phyloP scores from a whole-genome alignment of 2,113 vertebrate species.

The Cyprinodon tularosa region DNA sequence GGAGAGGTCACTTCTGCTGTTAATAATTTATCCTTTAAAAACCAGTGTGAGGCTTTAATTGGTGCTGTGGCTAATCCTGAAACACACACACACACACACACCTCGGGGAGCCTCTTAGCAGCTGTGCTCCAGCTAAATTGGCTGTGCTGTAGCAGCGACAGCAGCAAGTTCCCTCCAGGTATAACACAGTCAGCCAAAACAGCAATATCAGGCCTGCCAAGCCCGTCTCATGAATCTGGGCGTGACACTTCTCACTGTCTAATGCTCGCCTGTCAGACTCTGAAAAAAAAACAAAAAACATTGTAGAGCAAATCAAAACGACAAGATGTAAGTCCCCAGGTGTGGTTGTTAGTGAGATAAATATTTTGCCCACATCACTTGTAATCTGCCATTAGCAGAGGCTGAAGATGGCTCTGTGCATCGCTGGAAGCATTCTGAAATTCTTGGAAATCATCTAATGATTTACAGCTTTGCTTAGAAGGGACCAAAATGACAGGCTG shows the following conservation, averaged over 20 bases:
- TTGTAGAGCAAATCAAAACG: constrained; percentile 59
- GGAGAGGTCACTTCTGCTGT: constrained; percentile 78
- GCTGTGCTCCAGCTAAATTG: constrained; percentile 76
- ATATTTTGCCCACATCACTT: constrained; percentile 51
- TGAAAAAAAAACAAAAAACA: constrained; percentile 58
- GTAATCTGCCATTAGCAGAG: constrained; percentile 57
- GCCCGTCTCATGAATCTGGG: constrained; percentile 61
- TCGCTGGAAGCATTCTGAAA: constrained; percentile 22
- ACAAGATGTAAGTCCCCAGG: constrained; percentile 48
- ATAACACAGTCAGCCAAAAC: constrained; percentile 62
- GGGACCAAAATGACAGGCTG: constrained; percentile 16
- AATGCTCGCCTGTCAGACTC: constrained; percentile 56
- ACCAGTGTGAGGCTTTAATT: constrained; percentile 76
- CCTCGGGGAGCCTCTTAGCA: constrained; percentile 75
- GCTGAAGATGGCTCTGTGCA: constrained; percentile 20
- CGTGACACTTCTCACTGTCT: constrained; percentile 67
- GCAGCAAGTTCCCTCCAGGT: constrained; percentile 64
- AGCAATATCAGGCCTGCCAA: constrained; percentile 56
- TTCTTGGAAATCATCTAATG: constrained; percentile 45
- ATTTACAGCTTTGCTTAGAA: constrained; percentile 37
- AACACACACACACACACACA: constrained; percentile 58
- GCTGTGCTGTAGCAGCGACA: constrained; percentile 58
- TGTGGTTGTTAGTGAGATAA: constrained; percentile 46
- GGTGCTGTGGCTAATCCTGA: constrained; percentile 74
- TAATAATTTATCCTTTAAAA: constrained; percentile 81